Evolutionary conservation across 1,140 invertebrate genomes (phyloP), one percentile per base, ranked within the genome.

Genomic region (Drosophila kurseongensis): DNA sequence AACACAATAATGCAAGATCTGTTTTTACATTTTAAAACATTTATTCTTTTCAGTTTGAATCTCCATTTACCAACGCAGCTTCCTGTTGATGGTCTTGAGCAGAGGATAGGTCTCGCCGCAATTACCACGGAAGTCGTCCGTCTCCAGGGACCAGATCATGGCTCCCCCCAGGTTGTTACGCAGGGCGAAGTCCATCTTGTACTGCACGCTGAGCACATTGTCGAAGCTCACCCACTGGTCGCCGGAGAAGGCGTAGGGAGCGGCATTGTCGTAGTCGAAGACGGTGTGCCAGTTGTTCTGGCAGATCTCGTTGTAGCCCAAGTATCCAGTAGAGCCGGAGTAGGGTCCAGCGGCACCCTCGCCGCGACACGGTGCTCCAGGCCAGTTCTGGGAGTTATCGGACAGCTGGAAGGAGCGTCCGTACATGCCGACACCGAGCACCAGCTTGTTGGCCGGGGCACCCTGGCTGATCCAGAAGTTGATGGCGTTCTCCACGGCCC

Each of bases 91-190:
- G 48, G 78, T 92, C 85, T 62, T 80, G 82, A 77, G 93, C 83
- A 63, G 93, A 67, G 69, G 93, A 88, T 94, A 94, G 93, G 47
- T 90, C 91, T 83, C 90, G 76, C 83, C 92, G 78, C 96, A 96
- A 9, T 93, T 92, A 0, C 96, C 96, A n/a, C 92, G 93, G 84
- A 96, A 97, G 86, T 96, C 96, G 61, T 96, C 96, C 0, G 95
- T 96, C 82, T 96, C 96, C 42, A 96, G 94, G 35, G 96, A 96
- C 96, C 96, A 97, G 5, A 97, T 94, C 96, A 97, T 96, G 1
- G 96, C 93, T 8, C 96, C 96, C 0, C 94, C 95, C 4, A 97
- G 80, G 6, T 94, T 93, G 77, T 95, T 74, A 0, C 54, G 40
- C 13, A 84, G 65, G 1, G 89, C 79, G 14, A 84, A 91, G 38